A percentile compares a stretch with the other conserved stretches of the same genome.
Evolutionary conservation across 2,113 vertebrate genomes (phyloP).

Genomic region (Lethenteron camtschaticum): DNA sequence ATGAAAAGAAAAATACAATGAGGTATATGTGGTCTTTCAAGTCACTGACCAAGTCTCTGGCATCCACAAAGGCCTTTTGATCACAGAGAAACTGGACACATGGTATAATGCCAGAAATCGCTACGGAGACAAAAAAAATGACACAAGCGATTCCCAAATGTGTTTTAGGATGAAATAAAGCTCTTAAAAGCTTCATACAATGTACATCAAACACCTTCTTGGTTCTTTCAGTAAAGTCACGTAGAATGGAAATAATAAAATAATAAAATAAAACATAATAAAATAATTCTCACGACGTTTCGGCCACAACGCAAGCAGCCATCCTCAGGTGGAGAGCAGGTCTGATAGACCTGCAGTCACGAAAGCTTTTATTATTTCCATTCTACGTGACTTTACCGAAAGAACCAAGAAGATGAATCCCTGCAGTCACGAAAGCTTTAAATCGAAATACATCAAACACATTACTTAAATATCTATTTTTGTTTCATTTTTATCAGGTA

Average conservation of each 20-base stretch:
- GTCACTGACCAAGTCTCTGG: conserved; percentile 55
- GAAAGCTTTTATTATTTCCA: too few species aligned
- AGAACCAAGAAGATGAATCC: too few species aligned
- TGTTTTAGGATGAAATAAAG: neutral
- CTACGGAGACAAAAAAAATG: conserved; percentile 23
- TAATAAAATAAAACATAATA: neutral
- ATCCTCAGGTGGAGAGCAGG: too few species aligned
- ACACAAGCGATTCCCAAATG: neutral
- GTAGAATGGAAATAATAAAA: neutral
- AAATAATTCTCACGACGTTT: too few species aligned
- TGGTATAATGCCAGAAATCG: conserved; percentile 33
- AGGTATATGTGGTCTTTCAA: neutral
- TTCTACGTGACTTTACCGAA: too few species aligned
- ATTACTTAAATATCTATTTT: too few species aligned
- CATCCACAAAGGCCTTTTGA: conserved; percentile 43
- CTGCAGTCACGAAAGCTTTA: too few species aligned
- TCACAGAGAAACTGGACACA: conserved; percentile 55
- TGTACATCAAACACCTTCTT: neutral
- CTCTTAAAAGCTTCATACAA: neutral
- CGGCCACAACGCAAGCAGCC: too few species aligned
- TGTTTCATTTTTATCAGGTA: too few species aligned
- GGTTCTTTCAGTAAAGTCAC: too few species aligned
- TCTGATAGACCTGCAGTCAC: too few species aligned
- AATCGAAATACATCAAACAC: neutral
- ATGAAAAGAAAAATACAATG: neutral